These are phyloP conservation scores for Laticauda colubrina DNA, from an alignment of 2,113 vertebrate genomes.

Conservation along the genomic window DNA sequence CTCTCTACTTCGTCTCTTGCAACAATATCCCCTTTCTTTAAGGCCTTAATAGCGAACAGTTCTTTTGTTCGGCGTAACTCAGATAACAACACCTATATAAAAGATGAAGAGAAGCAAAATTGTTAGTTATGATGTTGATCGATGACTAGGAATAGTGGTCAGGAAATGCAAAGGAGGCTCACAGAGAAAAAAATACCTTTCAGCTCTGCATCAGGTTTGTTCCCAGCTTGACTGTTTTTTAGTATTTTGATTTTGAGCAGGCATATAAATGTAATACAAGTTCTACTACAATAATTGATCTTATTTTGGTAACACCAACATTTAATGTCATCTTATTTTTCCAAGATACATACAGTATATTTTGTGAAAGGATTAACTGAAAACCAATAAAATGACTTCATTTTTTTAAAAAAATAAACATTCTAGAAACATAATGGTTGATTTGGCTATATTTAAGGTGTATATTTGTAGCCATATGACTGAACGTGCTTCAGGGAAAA, in stretches of 20 bases:
- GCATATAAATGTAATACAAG: not conserved
- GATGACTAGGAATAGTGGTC: not conserved
- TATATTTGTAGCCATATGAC: not conserved
- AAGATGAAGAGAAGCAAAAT: not conserved
- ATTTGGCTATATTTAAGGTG: not conserved
- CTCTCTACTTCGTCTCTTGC: conserved; percentile 98
- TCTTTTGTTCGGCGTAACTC: conserved; percentile 96
- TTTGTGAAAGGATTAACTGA: not conserved
- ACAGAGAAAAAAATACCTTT: not conserved
- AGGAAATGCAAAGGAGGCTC: not conserved
- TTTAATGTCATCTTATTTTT: not conserved
- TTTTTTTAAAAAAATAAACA: not conserved
- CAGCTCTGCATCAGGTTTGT: not conserved
- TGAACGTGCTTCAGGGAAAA: not conserved
- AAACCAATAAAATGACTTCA: not conserved
- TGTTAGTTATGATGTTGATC: not conserved
- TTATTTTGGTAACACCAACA: not conserved
- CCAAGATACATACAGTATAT: not conserved
- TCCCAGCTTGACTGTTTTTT: not conserved
- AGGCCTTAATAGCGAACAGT: conserved; percentile 99
- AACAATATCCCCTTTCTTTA: conserved; percentile 99
- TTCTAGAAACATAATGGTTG: not conserved
- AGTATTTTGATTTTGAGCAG: not conserved
- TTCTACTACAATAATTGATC: not conserved
- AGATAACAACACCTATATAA: conserved; percentile 87